Percentiles rank a stretch among this genome's conserved stretches.
Evolutionary conservation across 2,888 invertebrate species (phyloP).

Genomic region (Agrilus mali): DNA sequence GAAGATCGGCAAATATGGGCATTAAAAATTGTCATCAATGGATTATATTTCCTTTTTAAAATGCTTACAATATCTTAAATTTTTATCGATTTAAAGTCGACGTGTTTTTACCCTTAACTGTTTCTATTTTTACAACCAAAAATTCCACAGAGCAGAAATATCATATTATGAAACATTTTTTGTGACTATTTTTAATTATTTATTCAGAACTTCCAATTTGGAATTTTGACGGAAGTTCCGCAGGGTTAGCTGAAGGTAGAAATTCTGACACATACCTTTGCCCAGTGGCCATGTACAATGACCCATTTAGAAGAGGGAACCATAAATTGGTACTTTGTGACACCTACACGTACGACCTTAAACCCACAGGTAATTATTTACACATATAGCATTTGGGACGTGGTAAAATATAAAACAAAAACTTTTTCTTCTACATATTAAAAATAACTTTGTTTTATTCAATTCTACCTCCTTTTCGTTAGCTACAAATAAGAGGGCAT

Average conservation of each 20-base stretch:
- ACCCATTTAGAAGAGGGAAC: constrained; percentile 65
- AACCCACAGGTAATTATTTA: constrained; percentile 33
- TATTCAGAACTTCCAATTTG: constrained; percentile 54
- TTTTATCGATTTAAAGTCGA: no score
- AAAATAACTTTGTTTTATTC: not conserved
- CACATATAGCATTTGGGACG: no score
- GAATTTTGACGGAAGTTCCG: constrained; percentile 66
- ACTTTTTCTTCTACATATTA: not conserved
- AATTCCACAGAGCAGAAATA: no score
- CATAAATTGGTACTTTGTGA: constrained; percentile 68
- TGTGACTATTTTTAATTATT: no score
- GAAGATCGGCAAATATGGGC: no score
- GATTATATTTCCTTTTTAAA: no score
- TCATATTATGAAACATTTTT: no score
- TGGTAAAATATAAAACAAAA: not conserved
- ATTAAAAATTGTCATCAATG: no score
- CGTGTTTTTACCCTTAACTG: no score
- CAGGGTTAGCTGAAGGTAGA: constrained; percentile 48
- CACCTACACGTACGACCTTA: constrained; percentile 52
- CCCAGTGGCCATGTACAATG: constrained; percentile 66
- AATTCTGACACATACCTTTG: constrained; percentile 64
- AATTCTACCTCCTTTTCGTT: constrained; percentile 14
- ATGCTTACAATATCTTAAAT: no score
- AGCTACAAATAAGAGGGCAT: constrained; percentile 36
- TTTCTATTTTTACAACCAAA: no score